Evolutionary conservation across 2,888 invertebrate genomes (phyloP).

Genomic region (Amblyjoppa proteus): DNA sequence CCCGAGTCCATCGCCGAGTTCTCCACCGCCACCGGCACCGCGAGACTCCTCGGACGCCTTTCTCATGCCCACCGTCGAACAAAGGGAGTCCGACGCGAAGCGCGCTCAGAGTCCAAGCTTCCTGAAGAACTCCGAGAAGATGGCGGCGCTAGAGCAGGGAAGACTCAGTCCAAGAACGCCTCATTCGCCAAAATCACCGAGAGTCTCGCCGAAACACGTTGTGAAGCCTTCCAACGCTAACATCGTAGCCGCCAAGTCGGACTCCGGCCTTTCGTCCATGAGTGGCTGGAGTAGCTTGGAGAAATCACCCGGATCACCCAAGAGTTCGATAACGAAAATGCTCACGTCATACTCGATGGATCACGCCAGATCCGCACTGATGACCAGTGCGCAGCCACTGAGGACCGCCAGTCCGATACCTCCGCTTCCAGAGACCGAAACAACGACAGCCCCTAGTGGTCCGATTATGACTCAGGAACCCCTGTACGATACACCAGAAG

Average conservation of each 20-base stretch:
- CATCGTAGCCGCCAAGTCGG: conserved; percentile 92
- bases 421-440: conserved; percentile 77
- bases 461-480: conserved; percentile 79
- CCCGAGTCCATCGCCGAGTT: conserved; percentile 87
- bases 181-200: conserved; percentile 90
- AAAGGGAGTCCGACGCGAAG: conserved; percentile 75
- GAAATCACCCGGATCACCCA: conserved; percentile 94
- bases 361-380: conserved; percentile 74
- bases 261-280: conserved; percentile 95
- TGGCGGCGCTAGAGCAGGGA: conserved; percentile 85
- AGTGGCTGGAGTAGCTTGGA: conserved; percentile 95
- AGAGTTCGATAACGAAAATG: conserved; percentile 86
- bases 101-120: conserved; percentile 84
- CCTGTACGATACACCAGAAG: conserved; percentile 82
- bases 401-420: conserved; percentile 79
- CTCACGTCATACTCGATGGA: conserved; percentile 81
- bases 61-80: conserved; percentile 83
- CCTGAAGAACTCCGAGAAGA: conserved; percentile 83
- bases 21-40: conserved; percentile 93
- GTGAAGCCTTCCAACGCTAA: conserved; percentile 87
- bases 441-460: conserved; percentile 66
- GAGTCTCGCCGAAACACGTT: conserved; percentile 90
- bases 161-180: conserved; percentile 88
- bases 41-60: conserved; percentile 87
- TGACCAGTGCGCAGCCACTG: conserved; percentile 75